Evolutionary conservation across 1,140 invertebrate species (phyloP), one percentile per base, ranked within the genome.

Genomic region (Cotesia chilonis): DNA sequence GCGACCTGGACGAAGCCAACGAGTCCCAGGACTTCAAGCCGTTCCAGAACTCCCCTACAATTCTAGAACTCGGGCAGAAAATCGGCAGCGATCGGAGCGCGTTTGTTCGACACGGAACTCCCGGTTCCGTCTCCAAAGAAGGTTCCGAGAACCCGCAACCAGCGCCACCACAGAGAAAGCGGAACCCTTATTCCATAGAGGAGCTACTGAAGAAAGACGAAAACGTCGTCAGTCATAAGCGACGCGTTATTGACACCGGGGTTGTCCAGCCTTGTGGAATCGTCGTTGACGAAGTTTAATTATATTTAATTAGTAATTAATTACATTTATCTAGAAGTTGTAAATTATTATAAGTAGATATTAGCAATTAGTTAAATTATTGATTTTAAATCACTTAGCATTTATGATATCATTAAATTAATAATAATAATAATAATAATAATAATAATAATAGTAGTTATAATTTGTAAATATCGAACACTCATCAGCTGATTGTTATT

Each of bases 171-270:
- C 75, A 77, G 51, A 91, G 90, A 76, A 94, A 94, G 82, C 90
- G 91, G 61, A 95, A 94, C 84, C 93, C 94, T 0, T 95, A 95
- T 80, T 94, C 94, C 0, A 96, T 96, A 78, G 94, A 96, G 80
- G 94, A 95, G 80, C 80, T 96, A 4, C 79, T 96, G 4, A 95
- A 95, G 78, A 94, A 94, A 74, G 92, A 93, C 5, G 90, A 91
- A 70, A 91, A 90, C 41, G 74, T 72, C 4, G 67, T 71, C 9
- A 71, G 72, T 37, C 83, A 84, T 67, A 81, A 84, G 81, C 84
- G 83, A 37, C 84, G 82, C 66, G 41, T 86, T 12, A 68, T 79
- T 4, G 80, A 82, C 51, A 78, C 83, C 1, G 81, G 80, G 0
- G 77, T 87, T 57, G 80, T 87, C 7, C 85, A 87, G 68, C 85